Conservation (phyloP, 2,888 invertebrate genomes). For the Choristoneura rosaceana region DNA sequence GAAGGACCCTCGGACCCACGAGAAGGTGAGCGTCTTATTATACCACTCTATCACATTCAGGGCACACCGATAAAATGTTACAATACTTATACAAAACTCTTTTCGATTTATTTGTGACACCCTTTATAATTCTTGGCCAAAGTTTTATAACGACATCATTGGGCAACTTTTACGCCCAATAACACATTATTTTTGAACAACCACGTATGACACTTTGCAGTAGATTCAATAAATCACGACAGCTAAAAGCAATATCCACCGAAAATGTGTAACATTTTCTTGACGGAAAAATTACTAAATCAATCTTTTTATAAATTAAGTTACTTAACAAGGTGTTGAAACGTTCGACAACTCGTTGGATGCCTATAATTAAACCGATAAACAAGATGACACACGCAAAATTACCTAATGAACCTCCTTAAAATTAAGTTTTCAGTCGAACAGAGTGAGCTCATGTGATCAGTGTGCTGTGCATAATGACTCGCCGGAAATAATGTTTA, state of each 20-base stretch:
- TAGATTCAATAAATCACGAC: constrained; percentile 68
- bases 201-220: constrained; percentile 50
- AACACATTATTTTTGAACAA: constrained; percentile 19
- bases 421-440: constrained; percentile 47
- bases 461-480: constrained; percentile 70
- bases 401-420: constrained; percentile 47
- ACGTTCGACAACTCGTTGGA: constrained; percentile 4
- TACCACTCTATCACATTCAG: constrained; percentile 33
- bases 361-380: constrained; percentile 25
- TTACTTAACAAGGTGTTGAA: neutral
- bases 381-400: constrained; percentile 37
- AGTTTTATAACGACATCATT: neutral
- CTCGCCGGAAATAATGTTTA: constrained; percentile 72
- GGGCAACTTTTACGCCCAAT: neutral
- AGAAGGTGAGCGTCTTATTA: constrained; percentile 38
- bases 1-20: constrained; percentile 52
- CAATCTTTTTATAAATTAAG: constrained; percentile 1
- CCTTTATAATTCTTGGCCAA: neutral
- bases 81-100: neutral
- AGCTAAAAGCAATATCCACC: constrained; percentile 41
- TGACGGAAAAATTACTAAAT: neutral
- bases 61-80: constrained; percentile 14
- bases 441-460: constrained; percentile 55
- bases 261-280: constrained; percentile 20
- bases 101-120: neutral